Evolutionary conservation across 2,888 invertebrate genomes (phyloP), one percentile per base, ranked within the genome.

Genomic region (Seira musarum): DNA sequence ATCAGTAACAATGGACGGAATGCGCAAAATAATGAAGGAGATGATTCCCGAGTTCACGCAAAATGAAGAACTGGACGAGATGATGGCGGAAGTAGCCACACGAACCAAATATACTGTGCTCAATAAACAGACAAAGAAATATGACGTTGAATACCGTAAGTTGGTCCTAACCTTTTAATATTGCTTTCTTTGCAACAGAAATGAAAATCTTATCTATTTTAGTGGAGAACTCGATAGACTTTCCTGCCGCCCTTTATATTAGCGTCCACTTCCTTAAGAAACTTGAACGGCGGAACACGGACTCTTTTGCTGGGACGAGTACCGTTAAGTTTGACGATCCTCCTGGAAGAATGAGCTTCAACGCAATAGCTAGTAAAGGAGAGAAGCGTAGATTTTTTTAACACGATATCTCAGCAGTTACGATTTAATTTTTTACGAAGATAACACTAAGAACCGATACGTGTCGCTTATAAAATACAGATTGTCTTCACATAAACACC

Each of bases 201-300:
- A 25, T 49, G 13, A 19, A 21, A 21, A 46, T 46, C 49, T 46
- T 13, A n/a, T n/a, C n/a, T n/a, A n/a, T n/a, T 40, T 15, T 35
- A 84, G 83, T 73, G 61, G 81, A 84, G 19, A 66, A 81, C 65
- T 80, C 82, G 24, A 81, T 84, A 25, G 83, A 84, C 79, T 84
- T 84, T 66, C 83, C 83, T 24, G 80, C 83, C 6, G 82, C 82
- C 8, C 57, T 80, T 19, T 80, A 74, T 65, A 80, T 84, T 61
- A 69, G 77, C 21, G 82, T 84, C 15, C 76, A 66, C 67, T 84
- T 82, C 35, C 63, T 84, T 21, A 84, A 75, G 64, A 82, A 81
- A 53, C 35, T 78, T 13, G 82, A 80, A 24, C 67, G 72, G 60
- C 21, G 76, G 49, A 78, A 78, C 57, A 69, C 82, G 10, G 66